Base-by-base conservation (phyloP, 2,888 invertebrate genomes). In the Malthinus flaveolus region DNA sequence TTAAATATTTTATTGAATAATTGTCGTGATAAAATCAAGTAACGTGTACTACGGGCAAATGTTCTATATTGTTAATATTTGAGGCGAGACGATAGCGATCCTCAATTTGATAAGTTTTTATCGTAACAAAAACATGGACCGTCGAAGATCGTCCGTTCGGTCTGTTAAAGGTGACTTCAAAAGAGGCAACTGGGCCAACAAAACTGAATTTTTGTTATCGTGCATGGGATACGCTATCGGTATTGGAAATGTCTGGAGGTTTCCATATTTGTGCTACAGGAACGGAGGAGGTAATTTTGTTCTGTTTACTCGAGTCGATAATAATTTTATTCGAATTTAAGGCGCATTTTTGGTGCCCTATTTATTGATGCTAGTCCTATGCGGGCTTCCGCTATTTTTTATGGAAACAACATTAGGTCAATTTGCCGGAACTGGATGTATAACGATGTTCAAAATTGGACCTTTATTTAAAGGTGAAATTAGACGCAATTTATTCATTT, bases 321-420 rank as follows among this genome's bases (percentile, higher is more conserved):
- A 45, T 34, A 45, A 35, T 2, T 6, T 32, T 32, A 4, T 37
- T 15, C 3, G 31, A 32, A 45, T 71, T 72, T 48, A 53, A 93
- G 91, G 93, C 59, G 95, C 94, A 3, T 95, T 95, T 75, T 81
- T 95, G 39, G 85, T 95, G 32, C 94, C 95, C 2, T 95, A 95
- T 76, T 80, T 92, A 44, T 74, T 93, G 59, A 93, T 94, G 77
- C 79, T 94, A 46, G 76, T 91, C 36, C 78, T 91, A 50, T 93
- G 92, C 69, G 95, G 94, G 2, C 88, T 94, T 56, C 95, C 95
- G 0, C 81, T 95, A 61, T 94, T 94, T 73, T 92, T 93, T 73
- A 82, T 95, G 84, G 95, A 95, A 79, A 87, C 92, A 0, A 85
- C 89, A 1, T 82, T 95, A 68, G 95, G 95, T 11, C 95, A 95